Evolutionary conservation across 2,888 invertebrate genomes (phyloP), one percentile per base, ranked within the genome.

Genomic region (Xanthorhoe designata): DNA sequence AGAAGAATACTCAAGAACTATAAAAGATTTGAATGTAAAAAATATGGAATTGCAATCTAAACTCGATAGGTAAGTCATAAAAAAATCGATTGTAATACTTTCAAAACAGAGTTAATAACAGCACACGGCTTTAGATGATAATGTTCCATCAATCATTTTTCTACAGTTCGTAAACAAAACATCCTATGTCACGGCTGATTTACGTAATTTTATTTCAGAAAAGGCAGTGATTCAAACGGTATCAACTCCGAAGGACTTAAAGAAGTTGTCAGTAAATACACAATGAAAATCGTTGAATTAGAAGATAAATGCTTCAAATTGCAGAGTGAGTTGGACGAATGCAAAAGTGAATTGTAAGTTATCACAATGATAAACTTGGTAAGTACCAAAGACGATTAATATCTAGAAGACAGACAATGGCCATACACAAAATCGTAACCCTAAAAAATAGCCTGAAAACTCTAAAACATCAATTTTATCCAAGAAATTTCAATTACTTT

Each of bases 341-440:
- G 83, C 74, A 88, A 90, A 84, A 74, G 85, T 57, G 92, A 94
- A 68, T 80, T 95, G 85, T 96, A 91, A 87, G 95, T 15, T 19
- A 38, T 17, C 35, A 38, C 19, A 15, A 35, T 61, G 49, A 24
- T 15, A 10, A 8, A 29, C 35, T 9, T 42, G 13, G 3, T 13
- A 6, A n/a, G 15, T 15, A n/a, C n/a, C n/a, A n/a, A n/a, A n/a
- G n/a, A n/a, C n/a, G n/a, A n/a, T n/a, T n/a, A n/a, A n/a, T n/a
- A n/a, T n/a, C n/a, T n/a, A n/a, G n/a, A n/a, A n/a, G n/a, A n/a
- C n/a, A n/a, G n/a, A n/a, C n/a, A n/a, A n/a, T n/a, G n/a, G n/a
- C n/a, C n/a, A n/a, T n/a, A n/a, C n/a, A n/a, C n/a, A n/a, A n/a
- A n/a, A n/a, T n/a, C n/a, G n/a, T n/a, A n/a, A n/a, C n/a, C n/a